Evolutionary conservation across 2,888 invertebrate species (phyloP), one percentile per base, ranked within the genome.

Genomic region (Leucophenga montana): DNA sequence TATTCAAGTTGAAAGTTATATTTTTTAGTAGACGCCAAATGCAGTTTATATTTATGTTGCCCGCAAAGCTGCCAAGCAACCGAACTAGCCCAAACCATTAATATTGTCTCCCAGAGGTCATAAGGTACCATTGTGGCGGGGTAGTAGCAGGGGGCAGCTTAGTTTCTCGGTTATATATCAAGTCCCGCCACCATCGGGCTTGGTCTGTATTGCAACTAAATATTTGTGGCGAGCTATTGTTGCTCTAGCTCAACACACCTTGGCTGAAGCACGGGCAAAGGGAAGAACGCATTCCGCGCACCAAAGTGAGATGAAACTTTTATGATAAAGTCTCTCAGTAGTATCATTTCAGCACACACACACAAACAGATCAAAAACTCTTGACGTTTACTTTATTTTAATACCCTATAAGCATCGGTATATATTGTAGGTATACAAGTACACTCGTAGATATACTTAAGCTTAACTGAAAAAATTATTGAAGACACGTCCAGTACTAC

Each of bases 31-130:
- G 48, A 22, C 4, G 20, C 62, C 22, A 64, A 64, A 48, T 64
- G 62, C 62, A 64, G 13, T 46, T 64, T 64, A 22, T 27, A 16
- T 20, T 64, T 20, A 22, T 64, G 44, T 39, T 8, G 44, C 54
- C 18, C 20, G 39, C 61, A 18, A 13, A 18, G 39, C 61, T 4
- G 39, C 39, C 39, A 8, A 8, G 11, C 11, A 39, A 39, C 39
- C 39, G 8, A 39, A 39, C 39, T 1, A 2, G 39, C 16, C 62
- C 62, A 9, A 64, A 64, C 62, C 62, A 64, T 64, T 64, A 64
- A 64, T 64, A 64, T 64, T 64, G 62, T 64, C 62, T 64, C 46
- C 62, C 62, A 48, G 46, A 64, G 27, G 62, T 48, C 62, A 64
- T 22, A 22, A 64, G 39, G 22, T 50, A 18, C 16, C 16, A n/a